A percentile compares a stretch with the other conserved stretches of the same genome.
These are phyloP conservation scores for Strigamia crassipes DNA, from an alignment of 2,888 invertebrate species.

Conservation along the genomic window DNA sequence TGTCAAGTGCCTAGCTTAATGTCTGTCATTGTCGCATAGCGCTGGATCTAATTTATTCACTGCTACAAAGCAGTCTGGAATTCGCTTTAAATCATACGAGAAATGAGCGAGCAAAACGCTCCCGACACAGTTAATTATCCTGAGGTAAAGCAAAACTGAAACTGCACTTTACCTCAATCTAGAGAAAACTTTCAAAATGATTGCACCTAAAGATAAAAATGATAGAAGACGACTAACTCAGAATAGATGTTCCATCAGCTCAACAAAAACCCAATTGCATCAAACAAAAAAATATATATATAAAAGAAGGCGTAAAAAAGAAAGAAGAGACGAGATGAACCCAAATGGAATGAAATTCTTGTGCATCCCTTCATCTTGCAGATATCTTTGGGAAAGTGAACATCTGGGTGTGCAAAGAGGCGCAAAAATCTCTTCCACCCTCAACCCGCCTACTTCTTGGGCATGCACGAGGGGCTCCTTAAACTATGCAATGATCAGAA, in stretches of 20 bases:
- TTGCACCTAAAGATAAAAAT: slow-evolving; percentile 28
- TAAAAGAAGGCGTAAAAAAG: background rate
- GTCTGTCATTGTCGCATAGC: slow-evolving; percentile 40
- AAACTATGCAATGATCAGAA: slow-evolving; percentile 42
- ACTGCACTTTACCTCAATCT: slow-evolving; percentile 28
- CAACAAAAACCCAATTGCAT: slow-evolving; percentile 36
- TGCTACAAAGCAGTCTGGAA: slow-evolving; percentile 35
- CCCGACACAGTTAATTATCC: slow-evolving; percentile 40
- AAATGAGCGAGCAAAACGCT: slow-evolving; percentile 42
- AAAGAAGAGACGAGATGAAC: slow-evolving; percentile 39
- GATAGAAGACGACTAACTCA: background rate
- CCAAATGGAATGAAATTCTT: slow-evolving; percentile 39
- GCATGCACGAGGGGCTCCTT: slow-evolving; percentile 37
- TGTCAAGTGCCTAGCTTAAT: slow-evolving; percentile 40
- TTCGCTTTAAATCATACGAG: slow-evolving; percentile 34
- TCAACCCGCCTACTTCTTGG: slow-evolving; percentile 29
- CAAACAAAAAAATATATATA: background rate
- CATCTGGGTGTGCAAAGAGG: slow-evolving; percentile 42
- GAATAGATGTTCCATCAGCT: slow-evolving; percentile 40
- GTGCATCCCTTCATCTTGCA: slow-evolving; percentile 43
- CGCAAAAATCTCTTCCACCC: slow-evolving; percentile 38
- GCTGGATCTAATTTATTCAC: slow-evolving; percentile 35
- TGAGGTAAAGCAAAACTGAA: slow-evolving; percentile 32
- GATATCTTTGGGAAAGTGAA: slow-evolving; percentile 40
- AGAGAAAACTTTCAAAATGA: slow-evolving; percentile 36